Evolutionary conservation across 2,113 vertebrate species (phyloP), one percentile per base, ranked within the genome.

Genomic region (Dipodomys merriami): DNA sequence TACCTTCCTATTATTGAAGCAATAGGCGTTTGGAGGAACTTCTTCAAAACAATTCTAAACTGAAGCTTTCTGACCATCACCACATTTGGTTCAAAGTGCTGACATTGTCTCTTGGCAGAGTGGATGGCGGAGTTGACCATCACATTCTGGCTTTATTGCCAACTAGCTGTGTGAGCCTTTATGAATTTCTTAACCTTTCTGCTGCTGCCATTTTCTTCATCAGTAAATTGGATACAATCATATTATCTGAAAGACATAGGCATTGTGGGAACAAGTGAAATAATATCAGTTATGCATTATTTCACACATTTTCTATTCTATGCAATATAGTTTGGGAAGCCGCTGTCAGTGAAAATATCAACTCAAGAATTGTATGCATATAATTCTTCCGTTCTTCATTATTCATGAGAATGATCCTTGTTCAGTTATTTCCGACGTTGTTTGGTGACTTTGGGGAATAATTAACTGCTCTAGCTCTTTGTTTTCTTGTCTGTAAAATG

Each of bases 381-480:
- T 73, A 30, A 73, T 65, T 92, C 67, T 57, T 39, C 39, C 39
- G 39, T 39, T 39, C 39, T 73, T 64, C 35, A 35, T 71, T 46
- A 49, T 53, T 80, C 30, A 65, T 73, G 16, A 53, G 30, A 57
- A 1, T 29, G 23, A 72, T 64, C 8, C 39, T 81, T 82, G n/a
- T 27, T 74, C 60, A 44, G 6, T 74, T 20, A 53, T 18, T 67
- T n/a, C 72, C 92, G 94, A 49, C 12, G 49, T 53, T 53, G 27
- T 33, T 88, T 81, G 12, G 0, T 89, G 86, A 83, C 80, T 95
- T 93, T 92, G 94, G 62, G 85, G n/a, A 65, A 86, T 89, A 82
- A 90, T 96, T 94, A 90, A 86, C 81, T 86, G 73, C 64, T 83
- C 30, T 84, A 69, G 23, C 35, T 72, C 15, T 82, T 2, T 53